phyloP scores from a whole-genome alignment of 2,888 invertebrate species.

The Athalia cordata region DNA sequence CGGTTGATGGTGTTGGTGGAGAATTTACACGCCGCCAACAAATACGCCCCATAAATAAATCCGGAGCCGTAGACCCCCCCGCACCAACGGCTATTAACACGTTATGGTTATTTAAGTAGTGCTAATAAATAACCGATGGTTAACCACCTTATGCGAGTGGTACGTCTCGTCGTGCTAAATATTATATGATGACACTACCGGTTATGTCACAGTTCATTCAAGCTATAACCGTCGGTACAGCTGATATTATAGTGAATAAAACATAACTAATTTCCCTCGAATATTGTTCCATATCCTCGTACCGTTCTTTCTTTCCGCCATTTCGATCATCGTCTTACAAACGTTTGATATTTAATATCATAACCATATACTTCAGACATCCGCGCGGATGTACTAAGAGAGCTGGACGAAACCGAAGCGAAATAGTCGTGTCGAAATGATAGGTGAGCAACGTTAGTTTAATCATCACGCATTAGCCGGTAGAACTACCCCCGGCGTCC shows the following conservation, averaged over 20 bases:
- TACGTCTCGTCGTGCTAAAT: slow-evolving; percentile 37
- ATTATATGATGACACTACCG: slow-evolving; percentile 23
- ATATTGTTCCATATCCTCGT: not conserved
- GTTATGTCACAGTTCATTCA: slow-evolving; percentile 40
- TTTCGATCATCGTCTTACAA: not conserved
- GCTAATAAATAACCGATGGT: slow-evolving; percentile 65
- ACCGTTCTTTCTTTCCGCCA: not conserved
- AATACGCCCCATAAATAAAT: slow-evolving; percentile 68
- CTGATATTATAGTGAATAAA: no score
- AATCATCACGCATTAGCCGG: slow-evolving; percentile 73
- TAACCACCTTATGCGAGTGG: slow-evolving; percentile 50
- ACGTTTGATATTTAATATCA: no score
- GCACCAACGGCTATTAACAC: slow-evolving; percentile 64
- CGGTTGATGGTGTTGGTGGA: slow-evolving; percentile 49
- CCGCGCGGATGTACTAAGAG: no score
- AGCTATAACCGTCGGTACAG: not conserved
- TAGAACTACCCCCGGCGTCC: slow-evolving; percentile 43
- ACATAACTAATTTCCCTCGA: no score
- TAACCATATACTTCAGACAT: no score
- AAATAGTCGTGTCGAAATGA: slow-evolving; percentile 69
- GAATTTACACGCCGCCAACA: slow-evolving; percentile 65
- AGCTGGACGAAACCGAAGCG: slow-evolving; percentile 39
- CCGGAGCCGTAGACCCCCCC: slow-evolving; percentile 52
- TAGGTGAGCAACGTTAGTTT: slow-evolving; percentile 72
- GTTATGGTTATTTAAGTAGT: slow-evolving; percentile 68